Base-by-base conservation (phyloP, 2,797 vertebrate genomes). In the Spondyliosoma cantharus region DNA sequence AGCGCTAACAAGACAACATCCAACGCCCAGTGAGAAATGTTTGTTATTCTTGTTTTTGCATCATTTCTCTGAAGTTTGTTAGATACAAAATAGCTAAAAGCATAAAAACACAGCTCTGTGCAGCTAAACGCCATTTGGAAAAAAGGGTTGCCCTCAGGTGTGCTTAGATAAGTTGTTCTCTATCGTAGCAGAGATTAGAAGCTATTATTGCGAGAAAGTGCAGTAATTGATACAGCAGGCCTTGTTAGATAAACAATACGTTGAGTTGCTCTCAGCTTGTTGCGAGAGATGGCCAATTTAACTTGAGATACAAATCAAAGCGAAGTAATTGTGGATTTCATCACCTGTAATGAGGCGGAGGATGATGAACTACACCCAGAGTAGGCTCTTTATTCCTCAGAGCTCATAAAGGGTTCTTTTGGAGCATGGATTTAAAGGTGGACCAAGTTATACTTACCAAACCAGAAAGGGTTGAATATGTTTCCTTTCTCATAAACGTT, bases 161-260 rank as follows among this genome's bases (percentile, higher is more conserved):
- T 19, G 7, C 69, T 79, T 77, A 83, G 80, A 89, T 81, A 68
- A 72, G 75, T 85, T 54, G 70, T 53, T 76, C 58, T 83, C 37
- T 46, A 48, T 64, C 46, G 62, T 62, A 8, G 42, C 20, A 37
- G 63, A 84, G 82, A 89, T 88, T 75, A 89, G 70, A 56, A 52
- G 68, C 81, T 66, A 68, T 84, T 79, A 75, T 80, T 80, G 73
- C 62, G 70, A 86, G 84, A 81, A 81, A 82, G 75, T 54, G 73
- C 37, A 66, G 74, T 89, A 83, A 88, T 85, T 89, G 84, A 80
- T 87, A 78, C 72, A 61, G 69, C 69, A 7, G 71, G 52, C 71
- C 78, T 87, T 78, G 89, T 88, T 84, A 84, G 84, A 82, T 80
- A 76, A 83, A 85, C 86, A 87, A 69, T 78, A 80, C 76, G 78